Evolutionary conservation across 2,888 invertebrate species (phyloP).

Genomic region (Dynastes grantii): DNA sequence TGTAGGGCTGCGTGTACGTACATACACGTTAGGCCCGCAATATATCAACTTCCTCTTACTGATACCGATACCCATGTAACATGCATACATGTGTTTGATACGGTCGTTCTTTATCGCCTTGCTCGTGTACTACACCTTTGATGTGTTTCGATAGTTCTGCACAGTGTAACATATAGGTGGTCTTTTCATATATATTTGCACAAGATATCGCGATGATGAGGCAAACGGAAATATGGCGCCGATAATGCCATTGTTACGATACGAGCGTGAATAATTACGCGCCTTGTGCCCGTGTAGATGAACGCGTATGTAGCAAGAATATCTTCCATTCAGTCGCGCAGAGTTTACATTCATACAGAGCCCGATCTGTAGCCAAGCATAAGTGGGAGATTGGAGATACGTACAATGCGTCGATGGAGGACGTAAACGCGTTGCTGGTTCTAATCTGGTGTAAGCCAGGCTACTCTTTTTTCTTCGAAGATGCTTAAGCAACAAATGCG

Average conservation of each 20-base stretch:
- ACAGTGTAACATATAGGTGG: constrained; percentile 26
- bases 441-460: too few relatives aligned
- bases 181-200: constrained; percentile 24
- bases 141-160: constrained; percentile 33
- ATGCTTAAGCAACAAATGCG: too few relatives aligned
- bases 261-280: constrained; percentile 23
- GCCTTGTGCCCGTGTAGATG: background rate
- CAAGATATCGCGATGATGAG: constrained; percentile 30
- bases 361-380: background rate
- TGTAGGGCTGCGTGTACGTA: too few relatives aligned
- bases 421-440: background rate
- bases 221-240: constrained; percentile 29
- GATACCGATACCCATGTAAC: constrained; percentile 6
- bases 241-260: constrained; percentile 29
- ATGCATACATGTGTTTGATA: constrained; percentile 16
- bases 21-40: background rate
- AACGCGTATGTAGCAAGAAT: background rate
- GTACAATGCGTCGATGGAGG: background rate
- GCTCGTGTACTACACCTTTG: constrained; percentile 19
- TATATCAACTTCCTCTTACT: constrained; percentile 11
- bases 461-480: too few relatives aligned
- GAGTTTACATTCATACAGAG: background rate
- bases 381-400: constrained; percentile 3
- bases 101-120: constrained; percentile 11
- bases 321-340: constrained; percentile 4